phyloP scores from a whole-genome alignment of 2,113 vertebrate species.

The Alces alces region DNA sequence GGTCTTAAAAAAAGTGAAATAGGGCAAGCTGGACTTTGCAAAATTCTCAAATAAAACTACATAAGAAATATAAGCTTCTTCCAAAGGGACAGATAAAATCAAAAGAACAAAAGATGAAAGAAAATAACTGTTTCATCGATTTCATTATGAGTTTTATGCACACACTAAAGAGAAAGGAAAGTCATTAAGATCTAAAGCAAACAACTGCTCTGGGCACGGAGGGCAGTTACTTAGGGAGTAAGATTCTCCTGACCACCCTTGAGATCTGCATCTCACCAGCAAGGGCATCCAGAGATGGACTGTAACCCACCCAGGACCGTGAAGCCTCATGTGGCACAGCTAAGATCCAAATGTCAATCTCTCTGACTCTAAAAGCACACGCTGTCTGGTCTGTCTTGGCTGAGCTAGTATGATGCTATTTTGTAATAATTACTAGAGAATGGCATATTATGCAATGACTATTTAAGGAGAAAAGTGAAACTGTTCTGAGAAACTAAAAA shows the following conservation, averaged over 20 bases:
- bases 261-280: neutral
- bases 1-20: neutral
- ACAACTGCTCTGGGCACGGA: neutral
- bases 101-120: neutral
- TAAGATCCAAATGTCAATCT: neutral
- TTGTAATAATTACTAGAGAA: neutral
- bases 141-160: neutral
- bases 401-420: neutral
- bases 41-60: neutral
- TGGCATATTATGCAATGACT: neutral
- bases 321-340: neutral
- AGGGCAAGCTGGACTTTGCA: neutral
- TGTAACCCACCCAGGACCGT: neutral
- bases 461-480: constrained; percentile 47
- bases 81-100: neutral
- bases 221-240: neutral
- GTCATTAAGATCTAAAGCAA: neutral
- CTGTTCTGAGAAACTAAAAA: neutral
- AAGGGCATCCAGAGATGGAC: neutral
- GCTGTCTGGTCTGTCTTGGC: neutral
- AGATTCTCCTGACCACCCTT: neutral
- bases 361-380: neutral
- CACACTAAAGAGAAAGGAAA: neutral
- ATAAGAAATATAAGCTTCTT: neutral
- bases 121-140: neutral